A percentile compares a stretch with the other conserved stretches of the same genome.
Evolutionary conservation across 2,797 vertebrate genomes (phyloP).

Genomic region (Xiphorhynchus erythropygius): DNA sequence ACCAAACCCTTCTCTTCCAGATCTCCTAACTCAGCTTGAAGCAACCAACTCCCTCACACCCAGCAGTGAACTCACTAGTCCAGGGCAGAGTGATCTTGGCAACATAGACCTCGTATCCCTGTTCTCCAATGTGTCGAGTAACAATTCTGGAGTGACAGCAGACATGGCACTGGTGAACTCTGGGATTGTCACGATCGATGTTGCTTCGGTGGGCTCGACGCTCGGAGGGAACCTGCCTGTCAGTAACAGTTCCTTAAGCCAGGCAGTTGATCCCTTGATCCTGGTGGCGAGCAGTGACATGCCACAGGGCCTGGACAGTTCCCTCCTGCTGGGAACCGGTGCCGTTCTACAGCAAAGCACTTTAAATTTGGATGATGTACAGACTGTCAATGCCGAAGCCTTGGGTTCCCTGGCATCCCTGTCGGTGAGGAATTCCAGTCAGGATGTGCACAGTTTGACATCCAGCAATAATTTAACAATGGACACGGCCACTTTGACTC

Average conservation of each 20-base stretch:
- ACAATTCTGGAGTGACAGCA: conserved; percentile 77
- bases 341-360: conserved; percentile 86
- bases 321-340: conserved; percentile 76
- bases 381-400: conserved; percentile 86
- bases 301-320: conserved; percentile 83
- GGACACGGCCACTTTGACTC: conserved; percentile 74
- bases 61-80: conserved; percentile 89
- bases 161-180: conserved; percentile 89
- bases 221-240: conserved; percentile 76
- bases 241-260: conserved; percentile 73
- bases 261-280: conserved; percentile 88
- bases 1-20: conserved; percentile 71
- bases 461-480: conserved; percentile 79
- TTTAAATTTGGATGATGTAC: conserved; percentile 88
- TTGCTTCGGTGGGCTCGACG: conserved; percentile 82
- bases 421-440: conserved; percentile 79
- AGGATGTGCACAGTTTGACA: conserved; percentile 79
- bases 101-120: conserved; percentile 91
- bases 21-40: conserved; percentile 89
- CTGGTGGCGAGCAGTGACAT: conserved; percentile 84
- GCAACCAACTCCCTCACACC: conserved; percentile 87
- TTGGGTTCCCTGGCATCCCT: conserved; percentile 86
- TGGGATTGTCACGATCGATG: conserved; percentile 91
- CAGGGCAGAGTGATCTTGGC: conserved; percentile 84
- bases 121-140: conserved; percentile 84